Evolutionary conservation across 2,888 invertebrate species (phyloP).

Genomic region (Merodon equestris): DNA sequence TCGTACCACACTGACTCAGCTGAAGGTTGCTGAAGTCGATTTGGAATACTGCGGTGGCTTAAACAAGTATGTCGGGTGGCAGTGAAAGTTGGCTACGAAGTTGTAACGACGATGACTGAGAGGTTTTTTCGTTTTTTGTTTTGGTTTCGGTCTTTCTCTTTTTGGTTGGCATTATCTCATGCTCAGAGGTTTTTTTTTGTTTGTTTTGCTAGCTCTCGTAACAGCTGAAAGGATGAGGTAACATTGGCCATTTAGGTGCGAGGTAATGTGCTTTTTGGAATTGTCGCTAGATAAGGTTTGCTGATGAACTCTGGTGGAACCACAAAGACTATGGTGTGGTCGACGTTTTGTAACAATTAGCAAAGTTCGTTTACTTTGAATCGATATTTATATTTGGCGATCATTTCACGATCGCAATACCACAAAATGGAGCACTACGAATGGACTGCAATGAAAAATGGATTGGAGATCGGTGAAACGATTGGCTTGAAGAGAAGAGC

Average conservation of each 20-base stretch:
- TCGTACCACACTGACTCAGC: constrained; percentile 32
- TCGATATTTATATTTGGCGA: background rate
- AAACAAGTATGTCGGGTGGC: constrained; percentile 15
- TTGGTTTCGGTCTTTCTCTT: constrained; percentile 8
- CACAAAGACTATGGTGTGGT: no score
- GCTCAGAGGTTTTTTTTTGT: constrained; percentile 11
- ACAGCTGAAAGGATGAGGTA: constrained; percentile 42
- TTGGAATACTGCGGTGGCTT: background rate
- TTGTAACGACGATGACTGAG: constrained; percentile 18
- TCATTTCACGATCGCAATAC: no score
- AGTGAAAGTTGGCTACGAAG: constrained; percentile 61
- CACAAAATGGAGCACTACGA: no score
- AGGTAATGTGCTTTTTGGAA: constrained; percentile 39
- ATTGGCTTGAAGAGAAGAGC: no score
- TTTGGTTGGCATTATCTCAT: no score
- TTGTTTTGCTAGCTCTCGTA: constrained; percentile 32
- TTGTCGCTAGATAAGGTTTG: constrained; percentile 43
- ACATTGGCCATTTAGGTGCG: constrained; percentile 46
- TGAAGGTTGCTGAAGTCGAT: constrained; percentile 21
- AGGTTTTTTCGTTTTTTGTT: constrained; percentile 14
- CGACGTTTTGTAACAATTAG: background rate
- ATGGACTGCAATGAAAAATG: no score
- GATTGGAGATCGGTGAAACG: no score
- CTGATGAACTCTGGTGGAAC: constrained; percentile 20
- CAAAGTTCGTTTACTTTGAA: constrained; percentile 3